Percentiles rank a stretch among this genome's conserved stretches.
These are phyloP conservation scores for Poeciliopsis infans DNA, from an alignment of 2,797 vertebrate species.

Conservation along the genomic window DNA sequence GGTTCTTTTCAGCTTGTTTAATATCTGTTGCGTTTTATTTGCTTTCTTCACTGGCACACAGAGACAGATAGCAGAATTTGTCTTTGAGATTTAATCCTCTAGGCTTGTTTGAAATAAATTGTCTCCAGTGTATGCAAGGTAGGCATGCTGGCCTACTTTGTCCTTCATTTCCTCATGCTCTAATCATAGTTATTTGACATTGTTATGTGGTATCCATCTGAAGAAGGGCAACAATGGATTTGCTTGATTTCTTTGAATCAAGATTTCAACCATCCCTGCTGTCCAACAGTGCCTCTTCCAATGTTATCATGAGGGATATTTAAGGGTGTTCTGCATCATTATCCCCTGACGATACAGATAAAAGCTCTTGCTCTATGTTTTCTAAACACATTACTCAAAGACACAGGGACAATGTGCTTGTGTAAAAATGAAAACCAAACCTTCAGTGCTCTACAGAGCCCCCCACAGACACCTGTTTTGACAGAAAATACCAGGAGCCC, in stretches of 20 bases:
- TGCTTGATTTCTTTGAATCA: slow-evolving; percentile 76
- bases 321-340: slow-evolving; percentile 70
- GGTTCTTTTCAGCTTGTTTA: slow-evolving; percentile 35
- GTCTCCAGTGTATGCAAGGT: slow-evolving; percentile 28
- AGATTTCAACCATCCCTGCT: slow-evolving; percentile 70
- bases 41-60: slow-evolving; percentile 32
- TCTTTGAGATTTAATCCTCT: slow-evolving; percentile 39
- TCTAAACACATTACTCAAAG: slow-evolving; percentile 60
- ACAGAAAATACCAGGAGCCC: slow-evolving; percentile 51
- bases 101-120: slow-evolving; percentile 46
- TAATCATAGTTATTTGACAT: slow-evolving; percentile 63
- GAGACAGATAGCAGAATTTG: slow-evolving; percentile 22
- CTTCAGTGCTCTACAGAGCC: slow-evolving; percentile 39
- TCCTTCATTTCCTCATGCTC: slow-evolving; percentile 57
- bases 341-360: slow-evolving; percentile 71
- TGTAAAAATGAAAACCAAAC: slow-evolving; percentile 50
- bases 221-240: slow-evolving; percentile 56
- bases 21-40: slow-evolving; percentile 45
- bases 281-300: slow-evolving; percentile 67
- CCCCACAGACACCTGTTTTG: slow-evolving; percentile 24
- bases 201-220: slow-evolving; percentile 57
- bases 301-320: slow-evolving; percentile 73
- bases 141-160: slow-evolving; percentile 45
- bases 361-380: slow-evolving; percentile 51
- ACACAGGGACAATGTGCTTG: slow-evolving; percentile 36